Evolutionary conservation across 2,113 vertebrate genomes (phyloP), one percentile per base, ranked within the genome.

Genomic region (Numenius arquata): DNA sequence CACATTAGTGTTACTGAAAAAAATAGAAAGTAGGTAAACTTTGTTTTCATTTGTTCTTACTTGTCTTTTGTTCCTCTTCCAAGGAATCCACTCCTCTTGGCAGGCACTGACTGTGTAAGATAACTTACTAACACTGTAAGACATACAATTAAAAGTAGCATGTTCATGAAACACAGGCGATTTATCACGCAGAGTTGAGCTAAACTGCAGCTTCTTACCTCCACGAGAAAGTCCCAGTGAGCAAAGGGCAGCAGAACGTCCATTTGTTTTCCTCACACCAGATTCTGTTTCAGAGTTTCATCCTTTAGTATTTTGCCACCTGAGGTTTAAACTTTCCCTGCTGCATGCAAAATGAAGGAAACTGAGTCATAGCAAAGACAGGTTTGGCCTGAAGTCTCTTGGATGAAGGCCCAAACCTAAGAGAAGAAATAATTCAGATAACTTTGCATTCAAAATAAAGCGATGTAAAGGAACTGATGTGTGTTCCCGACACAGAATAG

Each of bases 351-450:
- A 88, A 78, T 52, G 38, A 93, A 91, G 58, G 68, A 86, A 94
- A 77, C 41, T 8, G 27, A 89, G 26, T 58, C 67, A 29, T 3
- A 92, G 21, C 43, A 95, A 82, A 85, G 72, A 73, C 30, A 84
- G 45, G 85, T 88, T 85, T 93, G 76, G 77, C 72, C 80, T 8
- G 6, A 45, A 52, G 63, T 93, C 70, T 95, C 77, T 72, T 93
- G 93, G 85, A 84, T 76, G 15, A 75, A 65, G 25, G 92, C 81
- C 83, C 75, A 96, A 93, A 94, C 41, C 11, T 41, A 84, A 85
- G 34, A 70, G 67, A 74, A 77, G 58, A 95, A 97, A 78, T 66
- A 63, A 82, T 62, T 93, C 79, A 85, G 73, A 78, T 85, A 84
- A 76, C 32, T 89, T 94, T 86, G 47, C 26, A 67, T 71, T 89